Evolutionary conservation across 1,140 invertebrate species (phyloP).

Genomic region (Drosophila erecta): DNA sequence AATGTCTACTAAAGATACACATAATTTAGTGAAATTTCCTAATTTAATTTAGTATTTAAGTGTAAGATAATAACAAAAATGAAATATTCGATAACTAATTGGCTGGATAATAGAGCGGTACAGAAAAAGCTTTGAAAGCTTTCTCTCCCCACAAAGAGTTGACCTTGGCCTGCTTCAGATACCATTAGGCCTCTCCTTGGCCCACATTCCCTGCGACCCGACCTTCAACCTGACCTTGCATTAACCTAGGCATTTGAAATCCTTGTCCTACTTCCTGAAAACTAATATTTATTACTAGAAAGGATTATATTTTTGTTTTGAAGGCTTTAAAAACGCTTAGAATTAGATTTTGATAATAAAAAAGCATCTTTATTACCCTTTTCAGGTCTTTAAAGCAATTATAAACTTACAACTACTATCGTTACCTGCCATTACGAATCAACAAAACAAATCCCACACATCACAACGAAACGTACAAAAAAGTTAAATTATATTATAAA

Average conservation of each 20-base stretch:
- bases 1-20: no score
- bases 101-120: background rate
- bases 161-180: conserved; percentile 48
- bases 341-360: no score
- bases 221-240: conserved; percentile 51
- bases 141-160: conserved; percentile 15
- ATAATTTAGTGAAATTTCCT: no score
- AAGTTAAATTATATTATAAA: conserved; percentile 16
- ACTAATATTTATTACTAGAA: background rate
- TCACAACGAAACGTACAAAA: conserved; percentile 62
- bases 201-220: conserved; percentile 31
- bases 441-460: conserved; percentile 22
- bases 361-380: background rate
- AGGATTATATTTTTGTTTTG: no score
- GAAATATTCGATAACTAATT: background rate
- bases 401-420: conserved; percentile 45
- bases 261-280: conserved; percentile 24
- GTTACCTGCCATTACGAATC: conserved; percentile 52
- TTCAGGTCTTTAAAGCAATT: conserved; percentile 36
- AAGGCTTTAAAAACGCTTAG: no score
- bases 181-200: conserved; percentile 49
- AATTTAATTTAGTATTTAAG: background rate
- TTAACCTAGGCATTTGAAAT: conserved; percentile 17
- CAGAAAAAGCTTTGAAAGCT: conserved; percentile 36
- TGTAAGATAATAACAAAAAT: background rate